These are phyloP conservation scores for Thera britannica DNA, from an alignment of 2,888 invertebrate species.

Conservation along the genomic window DNA sequence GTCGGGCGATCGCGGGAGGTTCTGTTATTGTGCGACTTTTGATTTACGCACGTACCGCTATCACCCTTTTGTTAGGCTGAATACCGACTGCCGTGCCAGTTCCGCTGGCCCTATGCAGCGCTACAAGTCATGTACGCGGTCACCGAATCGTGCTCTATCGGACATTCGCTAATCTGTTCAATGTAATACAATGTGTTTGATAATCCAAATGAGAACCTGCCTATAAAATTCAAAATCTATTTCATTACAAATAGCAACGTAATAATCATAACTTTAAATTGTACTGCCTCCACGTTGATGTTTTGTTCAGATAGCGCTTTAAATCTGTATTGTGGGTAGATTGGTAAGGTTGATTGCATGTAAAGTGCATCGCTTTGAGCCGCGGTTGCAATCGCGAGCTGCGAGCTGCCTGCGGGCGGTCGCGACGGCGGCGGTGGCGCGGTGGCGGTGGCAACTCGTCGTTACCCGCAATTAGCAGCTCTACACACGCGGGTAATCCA, in stretches of 20 bases:
- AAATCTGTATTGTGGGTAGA: constrained; percentile 28
- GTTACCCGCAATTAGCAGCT: constrained; percentile 81
- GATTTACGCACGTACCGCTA: constrained; percentile 84
- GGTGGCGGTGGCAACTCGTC: constrained; percentile 50
- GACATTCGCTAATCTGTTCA: constrained; percentile 1
- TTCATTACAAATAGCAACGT: background rate
- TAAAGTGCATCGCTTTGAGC: constrained; percentile 24
- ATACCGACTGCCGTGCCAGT: constrained; percentile 79
- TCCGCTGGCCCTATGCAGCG: constrained; percentile 70
- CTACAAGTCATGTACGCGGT: constrained; percentile 20
- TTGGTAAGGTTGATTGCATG: constrained; percentile 43
- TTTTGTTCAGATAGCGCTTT: constrained; percentile 18
- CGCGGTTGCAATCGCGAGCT: constrained; percentile 20
- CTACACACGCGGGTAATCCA: constrained; percentile 79
- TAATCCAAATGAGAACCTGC: too few species aligned
- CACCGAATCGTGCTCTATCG: constrained; percentile 46
- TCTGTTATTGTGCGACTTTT: constrained; percentile 83
- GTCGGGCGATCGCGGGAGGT: constrained; percentile 68
- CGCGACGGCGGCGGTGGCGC: constrained; percentile 40
- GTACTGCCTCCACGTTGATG: constrained; percentile 13
- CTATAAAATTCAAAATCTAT: too few species aligned
- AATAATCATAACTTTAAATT: constrained; percentile 4
- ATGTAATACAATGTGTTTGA: too few species aligned
- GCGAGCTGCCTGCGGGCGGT: constrained; percentile 25
- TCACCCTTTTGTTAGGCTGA: constrained; percentile 83